Percentiles rank a stretch among this genome's conserved stretches.
phyloP scores from a whole-genome alignment of 2,888 invertebrate species.

The Drosophila mimetica region DNA sequence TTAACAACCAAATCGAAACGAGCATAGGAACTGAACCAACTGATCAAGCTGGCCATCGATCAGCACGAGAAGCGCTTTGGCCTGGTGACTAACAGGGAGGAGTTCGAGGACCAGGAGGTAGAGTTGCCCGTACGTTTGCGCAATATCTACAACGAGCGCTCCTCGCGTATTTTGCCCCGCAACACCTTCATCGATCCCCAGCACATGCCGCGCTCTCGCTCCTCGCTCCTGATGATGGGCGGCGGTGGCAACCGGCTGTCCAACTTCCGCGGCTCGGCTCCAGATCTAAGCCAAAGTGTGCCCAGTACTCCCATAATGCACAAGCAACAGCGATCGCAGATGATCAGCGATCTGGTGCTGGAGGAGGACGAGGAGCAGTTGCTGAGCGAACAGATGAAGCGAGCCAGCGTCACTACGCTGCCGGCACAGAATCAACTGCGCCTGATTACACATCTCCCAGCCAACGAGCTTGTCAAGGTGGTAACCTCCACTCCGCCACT shows the following conservation, averaged over 20 bases:
- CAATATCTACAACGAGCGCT: conserved; percentile 73
- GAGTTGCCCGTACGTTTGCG: conserved; percentile 82
- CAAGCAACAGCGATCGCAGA: conserved; percentile 67
- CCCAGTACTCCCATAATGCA: conserved; percentile 82
- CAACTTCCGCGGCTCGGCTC: conserved; percentile 83
- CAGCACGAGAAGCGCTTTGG: conserved; percentile 67
- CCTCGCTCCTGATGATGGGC: conserved; percentile 85
- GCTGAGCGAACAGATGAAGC: conserved; percentile 51
- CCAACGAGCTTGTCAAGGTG: conserved; percentile 67
- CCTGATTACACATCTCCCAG: conserved; percentile 49
- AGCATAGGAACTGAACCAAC: conserved; percentile 68
- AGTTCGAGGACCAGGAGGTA: conserved; percentile 80
- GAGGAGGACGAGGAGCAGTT: conserved; percentile 70
- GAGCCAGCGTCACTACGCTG: conserved; percentile 63
- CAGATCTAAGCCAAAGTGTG: conserved; percentile 83
- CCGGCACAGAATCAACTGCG: conserved; percentile 51
- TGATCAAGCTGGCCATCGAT: conserved; percentile 69
- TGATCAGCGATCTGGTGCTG: conserved; percentile 73
- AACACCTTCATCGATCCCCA: conserved; percentile 85
- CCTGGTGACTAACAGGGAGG: conserved; percentile 66
- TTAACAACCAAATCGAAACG: conserved; percentile 83
- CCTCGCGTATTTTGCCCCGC: conserved; percentile 76
- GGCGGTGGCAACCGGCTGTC: conserved; percentile 55
- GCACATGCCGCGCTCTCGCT: conserved; percentile 86
- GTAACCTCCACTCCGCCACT: conserved; percentile 58